phyloP scores from a whole-genome alignment of 2,113 vertebrate species.

The Scolopax mira region DNA sequence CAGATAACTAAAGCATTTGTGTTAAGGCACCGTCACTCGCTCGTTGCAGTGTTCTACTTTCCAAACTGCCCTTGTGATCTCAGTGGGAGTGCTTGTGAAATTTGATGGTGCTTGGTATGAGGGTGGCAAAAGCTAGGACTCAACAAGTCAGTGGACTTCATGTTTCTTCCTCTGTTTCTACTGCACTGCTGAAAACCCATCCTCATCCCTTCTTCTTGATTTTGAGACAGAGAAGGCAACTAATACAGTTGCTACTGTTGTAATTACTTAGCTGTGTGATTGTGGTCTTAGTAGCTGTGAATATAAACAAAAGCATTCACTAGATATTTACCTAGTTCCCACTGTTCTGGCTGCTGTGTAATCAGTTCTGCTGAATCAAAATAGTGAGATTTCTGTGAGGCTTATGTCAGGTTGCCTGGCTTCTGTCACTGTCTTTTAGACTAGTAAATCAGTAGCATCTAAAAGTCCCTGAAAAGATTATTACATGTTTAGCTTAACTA shows the following conservation, averaged over 20 bases:
- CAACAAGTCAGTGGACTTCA: neutral
- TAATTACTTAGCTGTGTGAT: neutral
- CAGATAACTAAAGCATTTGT: neutral
- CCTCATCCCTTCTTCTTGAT: neutral
- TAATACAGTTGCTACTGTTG: neutral
- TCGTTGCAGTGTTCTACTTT: neutral
- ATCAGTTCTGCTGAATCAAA: neutral
- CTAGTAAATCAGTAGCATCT: neutral
- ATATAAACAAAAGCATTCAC: neutral
- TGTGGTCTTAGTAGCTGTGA: neutral
- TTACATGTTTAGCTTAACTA: neutral
- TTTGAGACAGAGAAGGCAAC: neutral
- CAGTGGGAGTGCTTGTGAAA: neutral
- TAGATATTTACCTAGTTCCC: neutral
- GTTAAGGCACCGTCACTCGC: neutral
- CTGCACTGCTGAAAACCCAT: neutral
- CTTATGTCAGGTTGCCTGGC: neutral
- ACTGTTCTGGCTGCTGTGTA: neutral
- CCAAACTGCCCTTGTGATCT: neutral
- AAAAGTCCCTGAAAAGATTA: neutral
- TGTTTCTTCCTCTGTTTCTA: neutral
- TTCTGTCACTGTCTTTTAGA: neutral
- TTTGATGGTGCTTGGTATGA: neutral
- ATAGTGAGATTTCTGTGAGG: neutral
- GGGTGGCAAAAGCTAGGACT: neutral